These are phyloP conservation scores for Eucera pruinosa DNA, from an alignment of 2,888 invertebrate species.

Conservation along the genomic window DNA sequence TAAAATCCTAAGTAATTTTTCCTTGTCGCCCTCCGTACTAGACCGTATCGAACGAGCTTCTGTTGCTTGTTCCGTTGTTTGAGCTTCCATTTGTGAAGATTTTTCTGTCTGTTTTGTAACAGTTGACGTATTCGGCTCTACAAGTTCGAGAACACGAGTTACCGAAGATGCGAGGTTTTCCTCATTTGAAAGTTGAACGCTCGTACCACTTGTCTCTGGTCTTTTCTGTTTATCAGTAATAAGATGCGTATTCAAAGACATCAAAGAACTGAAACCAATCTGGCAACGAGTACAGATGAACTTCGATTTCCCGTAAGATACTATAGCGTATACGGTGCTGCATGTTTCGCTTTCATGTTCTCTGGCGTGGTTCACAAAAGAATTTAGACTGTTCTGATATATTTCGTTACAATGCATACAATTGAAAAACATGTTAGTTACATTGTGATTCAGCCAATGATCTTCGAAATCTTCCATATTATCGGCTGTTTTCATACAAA, in stretches of 20 bases:
- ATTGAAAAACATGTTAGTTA: neutral
- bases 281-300: conserved; percentile 66
- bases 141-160: neutral
- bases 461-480: conserved; percentile 60
- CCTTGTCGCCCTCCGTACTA: neutral
- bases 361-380: conserved; percentile 26
- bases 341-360: no score
- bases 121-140: neutral
- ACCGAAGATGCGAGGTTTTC: neutral
- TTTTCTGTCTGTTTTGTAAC: neutral
- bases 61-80: neutral
- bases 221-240: conserved; percentile 16
- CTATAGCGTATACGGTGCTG: no score
- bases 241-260: conserved; percentile 61
- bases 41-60: neutral
- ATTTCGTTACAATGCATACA: conserved; percentile 38
- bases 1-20: conserved; percentile 24
- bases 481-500: conserved; percentile 60
- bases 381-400: conserved; percentile 7
- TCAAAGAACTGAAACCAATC: conserved; percentile 59
- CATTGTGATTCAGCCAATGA: conserved; percentile 66
- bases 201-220: neutral
- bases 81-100: neutral
- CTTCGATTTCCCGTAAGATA: conserved; percentile 29
- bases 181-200: neutral